A percentile compares a stretch with the other conserved stretches of the same genome.
These are phyloP conservation scores for Bucorvus abyssinicus DNA, from an alignment of 2,797 vertebrate genomes.

Conservation along the genomic window DNA sequence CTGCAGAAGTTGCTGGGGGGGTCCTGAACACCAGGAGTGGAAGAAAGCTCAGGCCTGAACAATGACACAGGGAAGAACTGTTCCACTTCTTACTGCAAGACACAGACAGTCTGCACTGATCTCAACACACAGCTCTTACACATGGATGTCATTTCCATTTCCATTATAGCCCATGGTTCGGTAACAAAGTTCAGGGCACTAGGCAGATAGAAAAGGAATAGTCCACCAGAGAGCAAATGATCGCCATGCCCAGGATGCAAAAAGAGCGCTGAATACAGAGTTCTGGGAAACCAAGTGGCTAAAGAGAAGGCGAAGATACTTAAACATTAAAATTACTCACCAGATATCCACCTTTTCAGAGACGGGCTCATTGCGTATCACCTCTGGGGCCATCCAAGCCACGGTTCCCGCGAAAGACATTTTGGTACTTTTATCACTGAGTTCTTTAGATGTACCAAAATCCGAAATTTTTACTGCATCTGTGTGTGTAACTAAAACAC, in stretches of 20 bases:
- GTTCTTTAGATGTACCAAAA: slow-evolving; percentile 98
- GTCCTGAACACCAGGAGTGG: neutral
- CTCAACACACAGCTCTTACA: neutral
- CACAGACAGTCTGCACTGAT: neutral
- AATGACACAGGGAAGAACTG: neutral
- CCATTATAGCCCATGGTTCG: neutral
- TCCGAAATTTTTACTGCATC: slow-evolving; percentile 98
- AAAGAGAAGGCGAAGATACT: neutral
- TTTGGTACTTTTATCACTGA: slow-evolving; percentile 98
- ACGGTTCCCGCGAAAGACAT: slow-evolving; percentile 99
- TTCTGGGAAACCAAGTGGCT: neutral
- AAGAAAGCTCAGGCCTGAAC: neutral
- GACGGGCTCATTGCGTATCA: slow-evolving; percentile 96
- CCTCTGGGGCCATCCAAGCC: slow-evolving; percentile 99
- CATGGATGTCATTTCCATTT: neutral
- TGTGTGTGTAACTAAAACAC: slow-evolving; percentile 94
- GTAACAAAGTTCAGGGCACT: neutral
- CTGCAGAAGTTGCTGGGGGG: neutral
- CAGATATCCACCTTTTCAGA: slow-evolving; percentile 99
- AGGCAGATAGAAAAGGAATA: neutral
- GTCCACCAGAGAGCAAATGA: neutral
- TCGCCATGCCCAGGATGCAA: neutral
- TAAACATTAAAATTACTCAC: slow-evolving; percentile 73
- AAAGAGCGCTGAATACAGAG: neutral
- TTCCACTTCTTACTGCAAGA: neutral